These are phyloP conservation scores for Sebastes cheni DNA, from an alignment of 2,797 vertebrate species.

Conservation along the genomic window DNA sequence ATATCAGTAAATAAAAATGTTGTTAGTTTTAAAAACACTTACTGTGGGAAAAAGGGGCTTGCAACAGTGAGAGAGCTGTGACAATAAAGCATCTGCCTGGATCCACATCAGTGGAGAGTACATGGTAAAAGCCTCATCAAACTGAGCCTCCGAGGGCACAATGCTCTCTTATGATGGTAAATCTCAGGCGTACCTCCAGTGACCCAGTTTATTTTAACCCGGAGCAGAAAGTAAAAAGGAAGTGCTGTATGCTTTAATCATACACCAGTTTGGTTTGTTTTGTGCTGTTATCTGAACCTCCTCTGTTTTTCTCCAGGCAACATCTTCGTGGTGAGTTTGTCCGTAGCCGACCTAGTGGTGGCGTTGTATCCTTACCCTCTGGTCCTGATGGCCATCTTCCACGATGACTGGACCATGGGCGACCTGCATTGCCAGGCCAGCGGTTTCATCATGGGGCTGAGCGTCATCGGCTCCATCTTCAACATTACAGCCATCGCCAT, in stretches of 20 bases:
- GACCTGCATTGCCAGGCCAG: slow-evolving; percentile 93
- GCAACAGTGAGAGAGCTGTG: neutral
- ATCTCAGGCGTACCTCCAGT: slow-evolving; percentile 8
- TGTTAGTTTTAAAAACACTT: neutral
- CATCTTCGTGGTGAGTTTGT: slow-evolving; percentile 94
- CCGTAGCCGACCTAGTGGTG: slow-evolving; percentile 90
- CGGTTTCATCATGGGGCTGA: slow-evolving; percentile 91
- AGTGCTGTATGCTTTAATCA: slow-evolving; percentile 17
- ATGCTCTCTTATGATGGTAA: slow-evolving; percentile 15
- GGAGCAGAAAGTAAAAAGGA: neutral
- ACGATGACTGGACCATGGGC: slow-evolving; percentile 92
- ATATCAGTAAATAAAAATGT: neutral
- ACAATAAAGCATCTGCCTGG: neutral
- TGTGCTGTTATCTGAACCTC: slow-evolving; percentile 22
- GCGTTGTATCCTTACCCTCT: slow-evolving; percentile 92
- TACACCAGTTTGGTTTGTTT: slow-evolving; percentile 4
- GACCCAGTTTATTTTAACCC: slow-evolving; percentile 34
- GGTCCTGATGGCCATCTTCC: slow-evolving; percentile 90
- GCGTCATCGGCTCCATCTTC: slow-evolving; percentile 93
- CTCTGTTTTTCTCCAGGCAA: slow-evolving; percentile 80
- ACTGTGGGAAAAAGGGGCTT: neutral
- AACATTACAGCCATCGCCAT: slow-evolving; percentile 94
- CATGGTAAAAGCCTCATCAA: slow-evolving; percentile 8
- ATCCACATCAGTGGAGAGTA: neutral
- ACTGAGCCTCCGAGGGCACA: slow-evolving; percentile 1